These are phyloP conservation scores for Petaurus breviceps DNA, from an alignment of 2,113 vertebrate species.

Conservation along the genomic window DNA sequence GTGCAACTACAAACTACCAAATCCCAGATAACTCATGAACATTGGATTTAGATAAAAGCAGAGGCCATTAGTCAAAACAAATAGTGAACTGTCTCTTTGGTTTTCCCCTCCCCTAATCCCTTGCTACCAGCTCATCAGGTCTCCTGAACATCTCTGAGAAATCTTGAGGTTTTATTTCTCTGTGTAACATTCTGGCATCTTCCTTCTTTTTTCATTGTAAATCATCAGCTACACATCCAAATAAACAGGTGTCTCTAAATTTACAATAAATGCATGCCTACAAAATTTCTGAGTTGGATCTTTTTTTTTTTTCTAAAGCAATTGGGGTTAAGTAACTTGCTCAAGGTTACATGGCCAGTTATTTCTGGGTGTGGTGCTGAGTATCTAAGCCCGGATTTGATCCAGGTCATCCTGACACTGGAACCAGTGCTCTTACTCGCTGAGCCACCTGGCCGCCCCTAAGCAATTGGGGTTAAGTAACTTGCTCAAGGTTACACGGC, in stretches of 20 bases:
- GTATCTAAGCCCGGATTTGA: too few species aligned
- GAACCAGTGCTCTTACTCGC: too few species aligned
- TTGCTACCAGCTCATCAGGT: not conserved
- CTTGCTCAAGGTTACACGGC: too few species aligned
- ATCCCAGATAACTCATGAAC: not conserved
- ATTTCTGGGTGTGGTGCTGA: too few species aligned
- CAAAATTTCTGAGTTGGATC: not conserved
- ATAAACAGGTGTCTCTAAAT: not conserved
- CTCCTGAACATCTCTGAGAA: not conserved
- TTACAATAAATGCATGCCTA: not conserved
- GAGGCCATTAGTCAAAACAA: not conserved
- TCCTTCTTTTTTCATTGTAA: not conserved
- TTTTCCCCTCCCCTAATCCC: not conserved
- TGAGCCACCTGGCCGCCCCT: too few species aligned
- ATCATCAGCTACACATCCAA: not conserved
- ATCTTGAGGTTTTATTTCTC: not conserved
- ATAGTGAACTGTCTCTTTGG: not conserved
- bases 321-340: too few species aligned
- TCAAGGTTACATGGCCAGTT: too few species aligned
- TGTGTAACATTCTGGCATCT: not conserved
- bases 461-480: too few species aligned
- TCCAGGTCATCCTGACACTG: too few species aligned
- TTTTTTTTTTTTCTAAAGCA: too few species aligned
- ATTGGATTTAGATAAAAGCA: not conserved
- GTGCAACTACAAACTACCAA: not conserved